These are phyloP conservation scores for Nyctalus aviator DNA, from an alignment of 2,797 vertebrate genomes.

Conservation along the genomic window DNA sequence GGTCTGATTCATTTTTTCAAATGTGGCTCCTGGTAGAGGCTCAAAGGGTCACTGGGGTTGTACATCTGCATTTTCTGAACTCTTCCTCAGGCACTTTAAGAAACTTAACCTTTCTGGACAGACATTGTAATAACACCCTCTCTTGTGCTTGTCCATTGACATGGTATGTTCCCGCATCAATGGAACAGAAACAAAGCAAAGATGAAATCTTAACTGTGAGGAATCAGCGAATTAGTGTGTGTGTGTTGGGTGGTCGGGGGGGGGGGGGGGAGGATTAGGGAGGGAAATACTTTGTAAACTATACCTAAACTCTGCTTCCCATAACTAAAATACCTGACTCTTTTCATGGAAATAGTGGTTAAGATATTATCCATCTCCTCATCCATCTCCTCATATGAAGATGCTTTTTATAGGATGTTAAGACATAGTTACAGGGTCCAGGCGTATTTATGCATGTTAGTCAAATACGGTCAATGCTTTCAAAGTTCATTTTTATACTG, in stretches of 20 bases:
- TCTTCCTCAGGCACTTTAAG: background rate
- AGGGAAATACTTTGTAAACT: background rate
- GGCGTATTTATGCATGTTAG: background rate
- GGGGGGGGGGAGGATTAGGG: background rate
- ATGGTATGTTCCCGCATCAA: background rate
- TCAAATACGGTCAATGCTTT: conserved; percentile 75
- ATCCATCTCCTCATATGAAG: background rate
- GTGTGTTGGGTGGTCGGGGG: no score
- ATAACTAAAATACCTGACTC: background rate
- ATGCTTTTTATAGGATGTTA: background rate
- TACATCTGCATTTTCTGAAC: background rate
- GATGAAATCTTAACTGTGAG: background rate
- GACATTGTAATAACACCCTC: background rate
- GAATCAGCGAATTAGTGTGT: background rate
- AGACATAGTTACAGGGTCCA: no score
- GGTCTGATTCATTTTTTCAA: background rate
- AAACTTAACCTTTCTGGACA: background rate
- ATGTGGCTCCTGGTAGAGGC: background rate
- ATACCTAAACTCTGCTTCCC: background rate
- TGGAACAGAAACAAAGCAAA: background rate
- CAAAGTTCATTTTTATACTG: conserved; percentile 69
- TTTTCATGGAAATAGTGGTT: background rate
- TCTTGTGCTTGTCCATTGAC: background rate
- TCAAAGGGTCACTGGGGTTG: background rate
- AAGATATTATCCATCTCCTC: no score